Base-by-base conservation (phyloP, 35 echinoderm and acorn worm genomes). In the Acanthaster planci region DNA sequence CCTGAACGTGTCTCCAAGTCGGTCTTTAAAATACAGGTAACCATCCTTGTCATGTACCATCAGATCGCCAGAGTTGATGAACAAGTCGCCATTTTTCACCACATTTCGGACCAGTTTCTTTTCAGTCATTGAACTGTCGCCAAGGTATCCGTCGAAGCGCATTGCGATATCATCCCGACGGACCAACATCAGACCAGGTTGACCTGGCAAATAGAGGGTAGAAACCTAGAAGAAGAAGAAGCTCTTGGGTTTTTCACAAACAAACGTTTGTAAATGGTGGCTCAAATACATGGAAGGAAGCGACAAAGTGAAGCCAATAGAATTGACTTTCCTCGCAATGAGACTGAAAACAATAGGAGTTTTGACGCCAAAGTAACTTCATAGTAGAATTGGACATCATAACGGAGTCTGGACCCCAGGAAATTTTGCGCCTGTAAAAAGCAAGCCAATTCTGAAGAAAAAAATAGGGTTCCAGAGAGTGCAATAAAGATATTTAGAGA, bases 1-100 rank as follows among this genome's bases (percentile, higher is more conserved):
- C 94, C 94, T 97, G 90, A 97, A 97, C 39, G 94, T 97, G 56
- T 92, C 90, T 35, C 94, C 94, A 18, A 97, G 90, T 55, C 94
- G 84, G 58, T 97, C 94, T 36, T 80, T 86, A 60, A 97, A 97
- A 55, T 92, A 88, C 1, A 92, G 7, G 42, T 92, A 92, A 36
- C 90, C 89, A 5, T 92, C 82, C 9, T 50, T 39, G 54, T 97
- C 90, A 18, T 89, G 60, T 18, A 77, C 37, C 40, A 97, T 80
- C 29, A 97, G 78, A 86, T 97, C 94, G 16, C 89, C 94, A 16
- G 90, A 50, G 51, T 97, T 97, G 19, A 92, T 85, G 42, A 89
- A 97, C 26, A 23, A 2, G 42, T 97, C 94, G 5, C 86, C 94
- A 30, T 89, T 78, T 8, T 47, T 42, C 10, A 58, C 21, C 2